Conservation (phyloP, 2,113 vertebrate species). For the Myodes glareolus region DNA sequence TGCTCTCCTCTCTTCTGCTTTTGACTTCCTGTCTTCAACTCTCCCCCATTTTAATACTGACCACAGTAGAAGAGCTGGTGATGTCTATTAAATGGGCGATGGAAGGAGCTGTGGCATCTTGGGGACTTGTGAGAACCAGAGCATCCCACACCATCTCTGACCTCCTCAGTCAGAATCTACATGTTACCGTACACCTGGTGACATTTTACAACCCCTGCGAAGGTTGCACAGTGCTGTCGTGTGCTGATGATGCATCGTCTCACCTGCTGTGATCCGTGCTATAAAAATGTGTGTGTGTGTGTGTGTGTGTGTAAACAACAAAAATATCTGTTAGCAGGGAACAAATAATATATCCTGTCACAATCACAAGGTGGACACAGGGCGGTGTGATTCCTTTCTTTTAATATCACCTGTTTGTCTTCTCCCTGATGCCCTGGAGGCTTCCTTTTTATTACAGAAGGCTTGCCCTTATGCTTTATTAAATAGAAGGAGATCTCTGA, state of each 20-base stretch:
- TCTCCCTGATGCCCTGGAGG: not conserved
- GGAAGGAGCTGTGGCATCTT: not conserved
- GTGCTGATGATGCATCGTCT: not conserved
- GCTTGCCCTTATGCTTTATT: not conserved
- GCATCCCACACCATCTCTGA: not conserved
- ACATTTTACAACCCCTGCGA: not conserved
- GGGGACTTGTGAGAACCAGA: not conserved
- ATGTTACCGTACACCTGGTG: not conserved
- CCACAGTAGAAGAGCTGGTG: not conserved
- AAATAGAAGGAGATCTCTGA: not conserved
- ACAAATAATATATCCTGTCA: not conserved
- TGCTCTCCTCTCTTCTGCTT: not conserved
- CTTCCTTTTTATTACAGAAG: constrained; percentile 8
- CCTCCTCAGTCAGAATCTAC: not conserved
- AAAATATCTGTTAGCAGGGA: not conserved
- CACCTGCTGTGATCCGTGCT: not conserved
- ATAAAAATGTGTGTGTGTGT: not conserved
- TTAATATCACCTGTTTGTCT: not conserved
- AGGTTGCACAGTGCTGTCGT: not conserved
- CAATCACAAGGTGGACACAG: not conserved
- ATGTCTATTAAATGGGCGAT: not conserved
- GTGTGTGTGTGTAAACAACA: not conserved
- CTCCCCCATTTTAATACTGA: not conserved
- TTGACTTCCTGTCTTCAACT: constrained; percentile 21
- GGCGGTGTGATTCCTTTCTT: not conserved